These are phyloP conservation scores for Bembecia ichneumoniformis DNA, from an alignment of 2,888 invertebrate species.

Conservation along the genomic window DNA sequence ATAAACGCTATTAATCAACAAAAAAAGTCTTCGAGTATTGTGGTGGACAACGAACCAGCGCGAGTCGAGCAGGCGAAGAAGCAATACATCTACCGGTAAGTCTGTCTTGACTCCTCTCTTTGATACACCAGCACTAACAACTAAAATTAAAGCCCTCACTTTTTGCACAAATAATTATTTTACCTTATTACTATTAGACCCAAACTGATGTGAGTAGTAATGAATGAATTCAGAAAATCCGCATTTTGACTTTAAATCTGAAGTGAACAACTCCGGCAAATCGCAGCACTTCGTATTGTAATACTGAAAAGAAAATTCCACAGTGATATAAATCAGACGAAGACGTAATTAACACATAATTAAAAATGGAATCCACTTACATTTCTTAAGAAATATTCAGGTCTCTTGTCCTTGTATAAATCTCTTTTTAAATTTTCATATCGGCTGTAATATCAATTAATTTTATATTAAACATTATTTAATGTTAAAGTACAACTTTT, in stretches of 20 bases:
- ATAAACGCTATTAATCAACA: too few species aligned
- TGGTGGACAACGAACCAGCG: too few species aligned
- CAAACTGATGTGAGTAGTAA: conserved; percentile 25
- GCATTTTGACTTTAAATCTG: conserved; percentile 29
- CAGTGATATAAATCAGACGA: not conserved
- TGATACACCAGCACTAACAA: too few species aligned
- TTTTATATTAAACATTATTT: not conserved
- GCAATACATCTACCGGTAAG: too few species aligned
- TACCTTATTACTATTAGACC: too few species aligned
- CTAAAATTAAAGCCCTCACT: too few species aligned
- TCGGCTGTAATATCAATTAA: conserved; percentile 29
- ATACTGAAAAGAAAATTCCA: conserved; percentile 31
- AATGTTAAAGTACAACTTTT: too few species aligned
- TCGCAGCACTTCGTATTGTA: conserved; percentile 51
- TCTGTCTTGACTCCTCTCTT: too few species aligned
- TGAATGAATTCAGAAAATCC: conserved; percentile 34
- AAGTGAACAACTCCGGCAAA: conserved; percentile 38
- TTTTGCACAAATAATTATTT: too few species aligned
- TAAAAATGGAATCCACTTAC: conserved; percentile 26
- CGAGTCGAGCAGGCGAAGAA: too few species aligned
- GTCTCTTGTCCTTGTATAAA: conserved; percentile 33
- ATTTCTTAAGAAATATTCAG: conserved; percentile 44
- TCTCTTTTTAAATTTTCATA: conserved; percentile 39
- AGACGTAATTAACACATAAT: not conserved
- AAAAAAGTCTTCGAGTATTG: too few species aligned